Evolutionary conservation across 2,888 invertebrate genomes (phyloP).

Genomic region (Drosophila affinis): DNA sequence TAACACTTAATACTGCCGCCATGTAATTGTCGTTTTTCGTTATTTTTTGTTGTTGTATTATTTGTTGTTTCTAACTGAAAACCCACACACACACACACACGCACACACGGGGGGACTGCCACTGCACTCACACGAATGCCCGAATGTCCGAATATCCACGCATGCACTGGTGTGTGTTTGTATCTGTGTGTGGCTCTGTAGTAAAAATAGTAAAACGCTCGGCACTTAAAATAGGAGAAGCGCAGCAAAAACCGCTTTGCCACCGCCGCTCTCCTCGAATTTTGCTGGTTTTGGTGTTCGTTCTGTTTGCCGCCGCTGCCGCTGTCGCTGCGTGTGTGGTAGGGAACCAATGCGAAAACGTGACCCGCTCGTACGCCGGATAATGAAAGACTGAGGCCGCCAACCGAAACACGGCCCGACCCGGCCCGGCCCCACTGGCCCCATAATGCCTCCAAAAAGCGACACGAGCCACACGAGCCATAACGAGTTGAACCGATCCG

Average conservation of each 20-base stretch:
- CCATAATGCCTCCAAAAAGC: constrained; percentile 35
- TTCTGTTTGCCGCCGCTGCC: constrained; percentile 30
- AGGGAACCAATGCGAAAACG: constrained; percentile 55
- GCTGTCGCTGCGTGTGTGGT: constrained; percentile 38
- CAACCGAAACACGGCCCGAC: constrained; percentile 23
- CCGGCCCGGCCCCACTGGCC: constrained; percentile 43
- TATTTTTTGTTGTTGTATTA: constrained; percentile 16
- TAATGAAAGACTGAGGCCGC: constrained; percentile 66
- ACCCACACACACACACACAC: constrained; percentile 10
- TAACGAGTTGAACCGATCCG: constrained; percentile 1
- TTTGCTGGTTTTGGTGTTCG: constrained; percentile 17
- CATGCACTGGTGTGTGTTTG: constrained; percentile 10
- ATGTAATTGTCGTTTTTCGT: constrained; percentile 8
- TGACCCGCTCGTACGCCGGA: constrained; percentile 67
- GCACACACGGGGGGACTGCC: background rate
- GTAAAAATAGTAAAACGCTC: constrained; percentile 70
- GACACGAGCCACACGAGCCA: background rate
- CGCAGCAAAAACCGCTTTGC: constrained; percentile 52
- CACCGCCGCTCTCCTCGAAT: constrained; percentile 35
- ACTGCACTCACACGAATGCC: background rate
- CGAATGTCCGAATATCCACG: constrained; percentile 1
- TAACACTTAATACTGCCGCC: constrained; percentile 30
- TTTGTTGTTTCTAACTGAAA: constrained; percentile 17
- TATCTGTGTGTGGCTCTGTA: constrained; percentile 42
- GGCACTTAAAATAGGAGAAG: constrained; percentile 67